phyloP scores from a whole-genome alignment of 2,888 invertebrate genomes.

The Synergus umbraculus region DNA sequence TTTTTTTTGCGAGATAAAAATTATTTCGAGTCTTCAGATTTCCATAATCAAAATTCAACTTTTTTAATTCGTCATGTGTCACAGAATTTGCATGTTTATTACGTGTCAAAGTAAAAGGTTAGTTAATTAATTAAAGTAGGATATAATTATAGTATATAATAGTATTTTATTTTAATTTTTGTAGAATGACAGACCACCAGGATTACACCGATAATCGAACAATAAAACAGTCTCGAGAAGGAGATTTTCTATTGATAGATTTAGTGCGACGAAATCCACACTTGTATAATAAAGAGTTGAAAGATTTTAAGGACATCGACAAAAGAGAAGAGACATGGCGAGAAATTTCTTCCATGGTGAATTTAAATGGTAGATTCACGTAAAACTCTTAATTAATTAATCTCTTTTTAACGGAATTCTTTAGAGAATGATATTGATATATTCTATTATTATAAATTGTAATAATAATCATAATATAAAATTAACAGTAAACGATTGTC shows the following conservation, averaged over 20 bases:
- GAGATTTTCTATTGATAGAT: conserved; percentile 29
- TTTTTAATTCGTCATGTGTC: conserved; percentile 9
- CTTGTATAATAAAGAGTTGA: conserved; percentile 30
- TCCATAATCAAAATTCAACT: neutral
- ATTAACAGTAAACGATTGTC: conserved; percentile 13
- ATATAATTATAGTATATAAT: too few species aligned
- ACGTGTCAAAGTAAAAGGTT: conserved; percentile 18
- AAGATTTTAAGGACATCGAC: conserved; percentile 34
- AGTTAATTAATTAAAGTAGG: neutral
- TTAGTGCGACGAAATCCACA: conserved; percentile 19
- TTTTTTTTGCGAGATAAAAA: too few species aligned
- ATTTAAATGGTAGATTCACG: neutral
- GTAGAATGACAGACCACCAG: conserved; percentile 26
- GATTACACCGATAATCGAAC: conserved; percentile 30
- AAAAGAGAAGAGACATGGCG: conserved; percentile 31
- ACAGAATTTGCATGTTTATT: neutral
- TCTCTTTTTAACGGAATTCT: too few species aligned
- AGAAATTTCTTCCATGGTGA: neutral
- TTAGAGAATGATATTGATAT: too few species aligned
- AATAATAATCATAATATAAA: neutral
- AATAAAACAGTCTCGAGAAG: conserved; percentile 17
- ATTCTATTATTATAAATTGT: neutral
- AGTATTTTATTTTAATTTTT: neutral
- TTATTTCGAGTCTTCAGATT: neutral
- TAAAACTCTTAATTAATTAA: neutral